Base-by-base conservation (phyloP, 2,888 invertebrate species). In the Philhelius pedissequus region DNA sequence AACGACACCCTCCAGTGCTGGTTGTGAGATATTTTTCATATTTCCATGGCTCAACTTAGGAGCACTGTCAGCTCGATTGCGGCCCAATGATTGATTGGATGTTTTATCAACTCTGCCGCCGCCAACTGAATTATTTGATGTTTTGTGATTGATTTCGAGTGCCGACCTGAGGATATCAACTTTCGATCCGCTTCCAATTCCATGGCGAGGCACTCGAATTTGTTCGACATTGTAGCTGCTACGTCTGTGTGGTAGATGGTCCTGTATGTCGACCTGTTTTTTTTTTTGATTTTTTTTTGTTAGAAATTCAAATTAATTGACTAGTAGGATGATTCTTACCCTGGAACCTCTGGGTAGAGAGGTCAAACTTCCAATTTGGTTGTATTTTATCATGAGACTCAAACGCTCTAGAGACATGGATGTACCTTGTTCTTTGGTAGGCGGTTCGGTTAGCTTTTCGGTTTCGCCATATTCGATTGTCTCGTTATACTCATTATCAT, bases 301-400 rank as follows among this genome's bases (percentile, higher is more conserved):
- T 45, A 58, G 38, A 40, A 45, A 8, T 43, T 30, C 4, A 73
- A 45, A 22, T 56, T 62, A 30, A 18, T 48, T 52, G 27, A 58
- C 48, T 20, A 13, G 18, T 43, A 22, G 13, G 35, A 88, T 92
- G 92, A 27, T 40, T 11, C 93, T 91, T 68, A 94, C 94, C 77
- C 94, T 91, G 3, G 94, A 94, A 56, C 94, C 93, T 88, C 94
- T 92, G 0, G 95, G 95, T 87, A 96, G 89, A 0, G 96, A 96
- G 84, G 95, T 94, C 58, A 96, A 90, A 32, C 96, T 96, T 54
- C 96, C 96, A 74, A 96, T 93, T 86, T 95, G 95, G 89, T 96
- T 96, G 90, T 94, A 95, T 87, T 96, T 93, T 4, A 95, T 95
- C 92, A 96, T 94, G 87, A 96, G 93, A 89, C 95, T 95, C 54